Evolutionary conservation across 2,113 vertebrate species (phyloP).

Genomic region (Xiphorhynchus elegans): DNA sequence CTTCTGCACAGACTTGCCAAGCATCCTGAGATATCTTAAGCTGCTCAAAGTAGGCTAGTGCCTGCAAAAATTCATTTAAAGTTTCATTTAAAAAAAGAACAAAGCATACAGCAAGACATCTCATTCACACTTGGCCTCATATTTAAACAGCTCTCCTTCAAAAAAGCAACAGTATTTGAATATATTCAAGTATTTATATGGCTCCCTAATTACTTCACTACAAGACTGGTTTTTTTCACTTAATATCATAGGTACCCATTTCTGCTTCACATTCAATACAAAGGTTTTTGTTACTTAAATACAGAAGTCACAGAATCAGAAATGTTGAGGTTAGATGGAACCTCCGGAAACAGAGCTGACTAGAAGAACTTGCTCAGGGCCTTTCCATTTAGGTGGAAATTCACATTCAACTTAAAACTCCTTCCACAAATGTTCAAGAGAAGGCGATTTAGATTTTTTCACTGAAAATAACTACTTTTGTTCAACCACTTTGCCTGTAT

Average conservation of each 20-base stretch:
- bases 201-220: neutral
- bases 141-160: neutral
- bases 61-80: constrained; percentile 75
- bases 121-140: neutral
- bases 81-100: neutral
- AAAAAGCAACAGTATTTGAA: neutral
- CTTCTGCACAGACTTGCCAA: constrained; percentile 97
- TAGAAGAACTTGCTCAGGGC: neutral
- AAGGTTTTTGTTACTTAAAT: neutral
- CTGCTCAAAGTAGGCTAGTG: constrained; percentile 95
- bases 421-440: neutral
- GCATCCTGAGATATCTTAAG: constrained; percentile 95
- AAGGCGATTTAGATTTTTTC: neutral
- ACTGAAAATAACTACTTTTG: neutral
- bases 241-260: neutral
- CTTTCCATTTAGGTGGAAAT: neutral
- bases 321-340: neutral
- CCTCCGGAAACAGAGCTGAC: neutral
- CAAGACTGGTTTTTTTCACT: neutral
- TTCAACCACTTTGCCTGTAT: neutral
- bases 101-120: neutral
- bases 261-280: neutral
- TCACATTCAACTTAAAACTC: neutral
- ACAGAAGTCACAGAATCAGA: neutral
- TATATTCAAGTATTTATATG: neutral